A percentile compares a stretch with the other conserved stretches of the same genome.
Evolutionary conservation across 2,888 invertebrate genomes (phyloP).

Genomic region (Zeuzera pyrina): DNA sequence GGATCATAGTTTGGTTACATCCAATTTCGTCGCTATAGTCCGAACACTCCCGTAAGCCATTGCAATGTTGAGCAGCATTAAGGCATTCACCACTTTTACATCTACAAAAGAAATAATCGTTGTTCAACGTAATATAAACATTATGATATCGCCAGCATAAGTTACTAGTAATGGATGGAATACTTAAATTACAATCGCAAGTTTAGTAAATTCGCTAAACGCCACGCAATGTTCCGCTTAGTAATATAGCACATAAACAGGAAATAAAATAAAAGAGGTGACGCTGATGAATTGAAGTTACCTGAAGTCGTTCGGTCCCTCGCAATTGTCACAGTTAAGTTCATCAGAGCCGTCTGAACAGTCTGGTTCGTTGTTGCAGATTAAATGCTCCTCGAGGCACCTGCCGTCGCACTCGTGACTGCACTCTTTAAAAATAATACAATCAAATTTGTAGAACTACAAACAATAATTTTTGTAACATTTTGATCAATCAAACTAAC

Average conservation of each 20-base stretch:
- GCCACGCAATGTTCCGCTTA: no score
- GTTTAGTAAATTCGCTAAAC: no score
- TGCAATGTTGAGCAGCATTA: conserved; percentile 58
- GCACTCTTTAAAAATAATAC: conserved; percentile 52
- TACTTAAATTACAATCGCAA: no score
- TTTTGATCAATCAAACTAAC: no score
- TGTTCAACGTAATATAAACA: no score
- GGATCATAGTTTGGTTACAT: conserved; percentile 48
- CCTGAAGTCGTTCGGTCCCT: conserved; percentile 51
- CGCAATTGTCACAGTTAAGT: conserved; percentile 36
- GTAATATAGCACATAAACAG: no score
- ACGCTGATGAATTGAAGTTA: conserved; percentile 21
- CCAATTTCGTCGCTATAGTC: conserved; percentile 72
- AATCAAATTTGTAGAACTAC: conserved; percentile 14
- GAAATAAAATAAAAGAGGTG: no score
- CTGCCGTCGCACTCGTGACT: conserved; percentile 60
- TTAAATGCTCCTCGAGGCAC: conserved; percentile 73
- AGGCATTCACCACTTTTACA: conserved; percentile 66
- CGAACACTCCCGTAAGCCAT: conserved; percentile 70
- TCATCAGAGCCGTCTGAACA: conserved; percentile 77
- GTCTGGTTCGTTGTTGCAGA: conserved; percentile 73
- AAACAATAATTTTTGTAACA: no score
- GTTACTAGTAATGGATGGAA: no score
- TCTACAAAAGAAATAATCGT: conserved; percentile 39
- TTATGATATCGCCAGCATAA: no score